phyloP scores from a whole-genome alignment of 1,140 invertebrate genomes.

The Danaus melanippus region DNA sequence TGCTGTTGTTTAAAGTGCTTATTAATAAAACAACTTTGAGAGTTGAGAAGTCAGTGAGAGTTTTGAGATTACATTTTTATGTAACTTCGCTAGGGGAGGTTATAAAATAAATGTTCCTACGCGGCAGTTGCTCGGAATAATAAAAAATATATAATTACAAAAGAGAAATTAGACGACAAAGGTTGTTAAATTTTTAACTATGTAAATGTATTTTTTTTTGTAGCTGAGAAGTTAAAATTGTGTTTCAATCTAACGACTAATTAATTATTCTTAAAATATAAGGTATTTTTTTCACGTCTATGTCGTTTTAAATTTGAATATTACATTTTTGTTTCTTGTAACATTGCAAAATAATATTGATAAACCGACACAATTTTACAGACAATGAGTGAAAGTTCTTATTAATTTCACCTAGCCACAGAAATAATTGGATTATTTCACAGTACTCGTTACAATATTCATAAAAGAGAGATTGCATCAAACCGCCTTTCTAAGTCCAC shows the following conservation, averaged over 20 bases:
- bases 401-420: slow-evolving; percentile 21
- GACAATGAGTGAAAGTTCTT: slow-evolving; percentile 16
- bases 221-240: background rate
- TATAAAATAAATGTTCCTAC: slow-evolving; percentile 13
- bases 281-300: too few species aligned
- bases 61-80: slow-evolving; percentile 16
- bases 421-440: slow-evolving; percentile 26
- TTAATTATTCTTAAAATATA: too few species aligned
- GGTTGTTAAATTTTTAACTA: slow-evolving; percentile 2
- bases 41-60: slow-evolving; percentile 6
- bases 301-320: too few species aligned
- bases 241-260: too few species aligned
- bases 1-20: background rate
- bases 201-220: slow-evolving; percentile 3
- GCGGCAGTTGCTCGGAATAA: slow-evolving; percentile 12
- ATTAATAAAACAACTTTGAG: background rate
- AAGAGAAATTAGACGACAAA: slow-evolving; percentile 7
- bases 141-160: slow-evolving; percentile 6
- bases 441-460: slow-evolving; percentile 16
- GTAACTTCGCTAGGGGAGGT: slow-evolving; percentile 8
- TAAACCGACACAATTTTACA: slow-evolving; percentile 2
- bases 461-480: slow-evolving; percentile 19
- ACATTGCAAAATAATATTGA: too few species aligned
- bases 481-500: slow-evolving; percentile 16
- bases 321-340: too few species aligned